These are phyloP conservation scores for Zygogramma bicolorata DNA, from an alignment of 2,888 invertebrate species.

Conservation along the genomic window DNA sequence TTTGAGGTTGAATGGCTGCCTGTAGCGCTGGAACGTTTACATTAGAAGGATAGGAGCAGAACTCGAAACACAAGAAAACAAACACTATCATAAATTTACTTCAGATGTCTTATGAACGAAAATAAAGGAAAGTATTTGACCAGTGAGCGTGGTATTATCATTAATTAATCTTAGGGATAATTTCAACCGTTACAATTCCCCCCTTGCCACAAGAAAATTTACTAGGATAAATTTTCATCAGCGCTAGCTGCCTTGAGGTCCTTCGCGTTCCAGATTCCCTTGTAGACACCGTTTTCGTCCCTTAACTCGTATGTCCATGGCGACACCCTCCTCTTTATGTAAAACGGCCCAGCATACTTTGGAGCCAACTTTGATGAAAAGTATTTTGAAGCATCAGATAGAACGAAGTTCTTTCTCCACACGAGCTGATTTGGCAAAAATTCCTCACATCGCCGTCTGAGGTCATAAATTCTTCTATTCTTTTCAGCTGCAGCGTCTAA, in stretches of 20 bases:
- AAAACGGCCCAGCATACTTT: slow-evolving; percentile 14
- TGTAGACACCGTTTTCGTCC: slow-evolving; percentile 18
- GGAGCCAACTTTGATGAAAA: slow-evolving; percentile 19
- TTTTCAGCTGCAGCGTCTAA: slow-evolving; percentile 12
- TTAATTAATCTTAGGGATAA: no score
- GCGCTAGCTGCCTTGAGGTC: slow-evolving; percentile 20
- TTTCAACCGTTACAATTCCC: slow-evolving; percentile 6
- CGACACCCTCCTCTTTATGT: no score
- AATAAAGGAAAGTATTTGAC: no score
- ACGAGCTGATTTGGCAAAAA: slow-evolving; percentile 15
- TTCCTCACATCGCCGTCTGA: slow-evolving; percentile 9
- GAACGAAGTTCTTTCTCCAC: no score
- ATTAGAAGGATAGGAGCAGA: no score
- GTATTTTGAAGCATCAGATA: neutral
- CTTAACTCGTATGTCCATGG: slow-evolving; percentile 22
- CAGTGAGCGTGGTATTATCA: no score
- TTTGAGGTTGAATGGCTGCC: no score
- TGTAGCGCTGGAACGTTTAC: no score
- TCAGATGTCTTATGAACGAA: no score
- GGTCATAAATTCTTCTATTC: slow-evolving; percentile 4
- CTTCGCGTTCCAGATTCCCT: slow-evolving; percentile 28
- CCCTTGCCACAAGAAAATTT: slow-evolving; percentile 12
- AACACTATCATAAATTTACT: no score
- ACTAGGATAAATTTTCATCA: neutral
- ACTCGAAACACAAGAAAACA: no score